Evolutionary conservation across 2,888 invertebrate genomes (phyloP).

Genomic region (Apamea anceps): DNA sequence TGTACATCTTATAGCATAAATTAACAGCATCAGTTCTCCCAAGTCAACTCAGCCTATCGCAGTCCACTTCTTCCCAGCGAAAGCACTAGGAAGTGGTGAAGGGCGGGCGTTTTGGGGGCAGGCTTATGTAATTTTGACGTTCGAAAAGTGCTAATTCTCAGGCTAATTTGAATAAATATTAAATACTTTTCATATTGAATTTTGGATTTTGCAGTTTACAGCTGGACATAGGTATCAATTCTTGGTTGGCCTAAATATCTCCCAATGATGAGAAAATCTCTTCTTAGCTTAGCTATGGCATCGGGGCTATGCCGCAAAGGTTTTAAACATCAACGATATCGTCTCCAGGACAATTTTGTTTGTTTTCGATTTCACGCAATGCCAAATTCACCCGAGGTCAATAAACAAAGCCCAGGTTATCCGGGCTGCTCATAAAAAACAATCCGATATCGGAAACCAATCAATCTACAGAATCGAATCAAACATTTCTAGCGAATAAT

Average conservation of each 20-base stretch:
- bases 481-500: constrained; percentile 56
- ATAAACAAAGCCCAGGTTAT: constrained; percentile 26
- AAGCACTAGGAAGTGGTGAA: too few species aligned
- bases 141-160: too few species aligned
- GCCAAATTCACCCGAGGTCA: constrained; percentile 14
- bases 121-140: too few species aligned
- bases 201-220: too few species aligned
- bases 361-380: constrained; percentile 2
- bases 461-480: constrained; percentile 47
- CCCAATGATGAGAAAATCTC: background rate
- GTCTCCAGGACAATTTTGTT: background rate
- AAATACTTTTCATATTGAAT: too few species aligned
- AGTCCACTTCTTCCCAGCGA: too few species aligned
- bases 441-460: constrained; percentile 56
- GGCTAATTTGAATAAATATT: too few species aligned
- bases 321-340: background rate
- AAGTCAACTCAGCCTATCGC: background rate
- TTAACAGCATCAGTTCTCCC: background rate
- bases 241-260: background rate
- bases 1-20: background rate
- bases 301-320: background rate
- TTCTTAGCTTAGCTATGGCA: background rate
- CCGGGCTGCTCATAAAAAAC: constrained; percentile 32
- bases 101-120: too few species aligned
- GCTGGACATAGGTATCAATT: background rate